Percentiles rank a stretch among this genome's conserved stretches.
Evolutionary conservation across 2,888 invertebrate genomes (phyloP).

Genomic region (Sipunculus nudus): DNA sequence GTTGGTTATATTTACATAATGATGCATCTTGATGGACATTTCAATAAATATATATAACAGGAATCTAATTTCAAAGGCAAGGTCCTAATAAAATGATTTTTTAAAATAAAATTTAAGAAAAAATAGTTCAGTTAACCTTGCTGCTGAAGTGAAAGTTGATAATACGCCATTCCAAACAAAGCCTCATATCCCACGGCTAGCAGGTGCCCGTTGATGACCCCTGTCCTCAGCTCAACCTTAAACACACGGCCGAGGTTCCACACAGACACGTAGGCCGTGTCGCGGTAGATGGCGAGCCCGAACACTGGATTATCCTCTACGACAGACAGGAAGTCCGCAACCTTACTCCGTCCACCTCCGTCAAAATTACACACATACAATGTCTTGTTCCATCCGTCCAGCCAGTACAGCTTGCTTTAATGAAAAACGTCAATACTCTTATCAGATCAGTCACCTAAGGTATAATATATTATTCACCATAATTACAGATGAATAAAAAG

Average conservation of each 20-base stretch:
- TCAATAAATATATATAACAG: no score
- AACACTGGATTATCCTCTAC: constrained; percentile 45
- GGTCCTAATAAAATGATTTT: no score
- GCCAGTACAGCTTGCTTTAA: constrained; percentile 55
- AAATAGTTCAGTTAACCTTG: no score
- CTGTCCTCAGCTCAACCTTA: constrained; percentile 17
- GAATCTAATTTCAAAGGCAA: no score
- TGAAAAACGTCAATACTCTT: not conserved
- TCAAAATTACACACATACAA: constrained; percentile 50
- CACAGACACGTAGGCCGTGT: constrained; percentile 49
- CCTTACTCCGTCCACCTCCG: constrained; percentile 46
- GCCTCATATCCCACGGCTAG: constrained; percentile 38
- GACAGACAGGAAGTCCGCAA: constrained; percentile 40
- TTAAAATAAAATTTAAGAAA: no score
- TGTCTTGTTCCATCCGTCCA: constrained; percentile 50
- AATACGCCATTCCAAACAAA: constrained; percentile 51
- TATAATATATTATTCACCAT: no score
- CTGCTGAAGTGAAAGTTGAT: constrained; percentile 41
- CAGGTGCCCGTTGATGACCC: not conserved
- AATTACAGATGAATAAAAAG: no score
- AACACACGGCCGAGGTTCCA: constrained; percentile 41
- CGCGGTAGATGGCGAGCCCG: constrained; percentile 52
- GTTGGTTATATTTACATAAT: no score
- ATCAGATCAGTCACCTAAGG: not conserved
- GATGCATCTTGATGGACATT: no score